Base-by-base conservation (phyloP, 2,888 invertebrate genomes). In the Euproctis similis region DNA sequence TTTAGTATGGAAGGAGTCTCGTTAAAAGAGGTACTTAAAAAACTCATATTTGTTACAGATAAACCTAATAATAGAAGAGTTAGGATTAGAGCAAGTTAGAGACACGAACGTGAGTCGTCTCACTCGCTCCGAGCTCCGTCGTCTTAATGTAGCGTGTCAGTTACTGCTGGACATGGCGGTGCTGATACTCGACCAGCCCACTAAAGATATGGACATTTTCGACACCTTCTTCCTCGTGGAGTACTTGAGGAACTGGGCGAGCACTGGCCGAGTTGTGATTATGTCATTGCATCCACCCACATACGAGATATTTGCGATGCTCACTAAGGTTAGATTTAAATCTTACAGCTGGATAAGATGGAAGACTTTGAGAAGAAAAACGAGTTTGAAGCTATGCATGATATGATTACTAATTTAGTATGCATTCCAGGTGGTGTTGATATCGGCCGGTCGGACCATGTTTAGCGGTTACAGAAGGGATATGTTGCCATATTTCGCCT, bases 151-250 rank as follows among this genome's bases (percentile, higher is more conserved):
- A 1, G 97, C 96, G 1, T 95, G 95, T 56, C 94, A 96, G 51
- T 82, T 97, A 18, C 76, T 96, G 20, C 87, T 95, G 16, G 94
- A 95, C 61, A 92, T 94, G 46, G 94, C 96, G 35, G 88, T 97
- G 23, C 86, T 97, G 0, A 88, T 96, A 13, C 80, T 97, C 31
- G 96, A 97, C 68, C 93, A 96, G 72, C 94, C 96, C 0, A 93
- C 94, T 0, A 89, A 90, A 54, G 93, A 92, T 32, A 92, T 95
- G 90, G 97, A 97, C 60, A 96, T 97, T 41, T 97, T 97, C 55
- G 97, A 97, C 60, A 95, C 96, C 0, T 97, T 97, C 75, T 97
- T 97, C 71, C 75, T 97, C 26, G 92, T 97, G 32, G 97, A 97
- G 68, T 97, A 96, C 69, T 78, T 97, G 44, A 88, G 96, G 42